These are phyloP conservation scores for Pavo muticus DNA, from an alignment of 2,113 vertebrate genomes.

Conservation along the genomic window DNA sequence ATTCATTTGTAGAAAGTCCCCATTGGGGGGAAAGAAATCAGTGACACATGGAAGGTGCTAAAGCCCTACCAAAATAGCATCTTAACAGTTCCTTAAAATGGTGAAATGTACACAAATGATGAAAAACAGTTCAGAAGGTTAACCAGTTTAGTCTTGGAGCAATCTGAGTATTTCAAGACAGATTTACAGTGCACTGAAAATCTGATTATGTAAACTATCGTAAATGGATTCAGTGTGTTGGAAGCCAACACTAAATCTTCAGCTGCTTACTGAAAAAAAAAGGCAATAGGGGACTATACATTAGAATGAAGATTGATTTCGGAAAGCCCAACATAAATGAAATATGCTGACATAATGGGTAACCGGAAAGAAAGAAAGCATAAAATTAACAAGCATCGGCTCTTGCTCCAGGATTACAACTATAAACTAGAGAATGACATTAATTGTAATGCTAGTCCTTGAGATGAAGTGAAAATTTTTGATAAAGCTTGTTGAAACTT, in stretches of 20 bases:
- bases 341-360: slow-evolving; percentile 57
- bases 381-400: slow-evolving; percentile 52
- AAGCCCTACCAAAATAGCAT: not conserved
- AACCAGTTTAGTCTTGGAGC: slow-evolving; percentile 29
- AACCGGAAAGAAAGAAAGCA: slow-evolving; percentile 45
- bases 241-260: slow-evolving; percentile 59
- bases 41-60: not conserved
- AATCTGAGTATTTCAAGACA: slow-evolving; percentile 28
- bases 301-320: slow-evolving; percentile 61
- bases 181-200: slow-evolving; percentile 56
- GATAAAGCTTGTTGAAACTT: not conserved
- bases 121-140: slow-evolving; percentile 25
- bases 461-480: slow-evolving; percentile 44
- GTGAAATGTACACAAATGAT: slow-evolving; percentile 9
- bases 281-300: slow-evolving; percentile 26
- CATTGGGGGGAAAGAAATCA: not conserved
- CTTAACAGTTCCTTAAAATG: not conserved
- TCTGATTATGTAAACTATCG: slow-evolving; percentile 51
- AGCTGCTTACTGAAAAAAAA: slow-evolving; percentile 41
- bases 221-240: slow-evolving; percentile 52
- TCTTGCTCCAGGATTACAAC: slow-evolving; percentile 1
- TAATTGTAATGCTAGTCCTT: slow-evolving; percentile 37
- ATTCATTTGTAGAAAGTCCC: slow-evolving; percentile 23
- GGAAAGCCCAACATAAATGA: slow-evolving; percentile 9
- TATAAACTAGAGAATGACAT: slow-evolving; percentile 52